phyloP scores from a whole-genome alignment of 2,113 vertebrate species.

The Perccottus glenii region DNA sequence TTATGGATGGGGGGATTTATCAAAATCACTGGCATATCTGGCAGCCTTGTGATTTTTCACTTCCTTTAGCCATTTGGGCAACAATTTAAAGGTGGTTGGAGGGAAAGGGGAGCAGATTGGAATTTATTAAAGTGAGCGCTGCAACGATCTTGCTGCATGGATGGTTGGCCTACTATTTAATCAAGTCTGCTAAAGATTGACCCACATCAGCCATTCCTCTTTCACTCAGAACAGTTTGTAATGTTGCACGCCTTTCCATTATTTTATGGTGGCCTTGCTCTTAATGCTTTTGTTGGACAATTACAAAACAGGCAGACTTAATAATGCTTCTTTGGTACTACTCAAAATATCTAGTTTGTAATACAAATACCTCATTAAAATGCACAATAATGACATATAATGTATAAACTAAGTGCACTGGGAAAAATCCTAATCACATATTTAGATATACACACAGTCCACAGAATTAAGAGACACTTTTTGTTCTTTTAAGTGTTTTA shows the following conservation, averaged over 20 bases:
- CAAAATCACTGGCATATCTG: slow-evolving; percentile 63
- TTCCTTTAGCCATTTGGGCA: slow-evolving; percentile 52
- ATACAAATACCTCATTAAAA: no score
- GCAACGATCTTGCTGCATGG: slow-evolving; percentile 47
- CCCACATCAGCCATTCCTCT: slow-evolving; percentile 50
- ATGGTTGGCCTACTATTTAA: slow-evolving; percentile 58
- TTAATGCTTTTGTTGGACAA: slow-evolving; percentile 6
- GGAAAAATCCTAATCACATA: no score
- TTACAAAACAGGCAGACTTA: slow-evolving; percentile 3
- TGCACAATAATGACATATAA: no score
- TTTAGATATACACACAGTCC: slow-evolving; percentile 2
- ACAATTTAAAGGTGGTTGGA: slow-evolving; percentile 42
- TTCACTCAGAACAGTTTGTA: slow-evolving; percentile 41
- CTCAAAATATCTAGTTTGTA: neutral
- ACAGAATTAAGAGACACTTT: no score
- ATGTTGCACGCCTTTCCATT: slow-evolving; percentile 36
- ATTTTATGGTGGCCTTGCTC: slow-evolving; percentile 27
- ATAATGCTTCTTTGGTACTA: neutral
- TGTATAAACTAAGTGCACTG: no score
- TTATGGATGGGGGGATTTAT: slow-evolving; percentile 77
- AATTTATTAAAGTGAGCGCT: slow-evolving; percentile 64
- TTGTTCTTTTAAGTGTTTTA: no score
- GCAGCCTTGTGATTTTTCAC: slow-evolving; percentile 55
- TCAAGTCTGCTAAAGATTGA: slow-evolving; percentile 62
- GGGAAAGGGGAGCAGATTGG: slow-evolving; percentile 43